Conservation (phyloP, 2,888 invertebrate species). For the Sphaeridia pumilis region DNA sequence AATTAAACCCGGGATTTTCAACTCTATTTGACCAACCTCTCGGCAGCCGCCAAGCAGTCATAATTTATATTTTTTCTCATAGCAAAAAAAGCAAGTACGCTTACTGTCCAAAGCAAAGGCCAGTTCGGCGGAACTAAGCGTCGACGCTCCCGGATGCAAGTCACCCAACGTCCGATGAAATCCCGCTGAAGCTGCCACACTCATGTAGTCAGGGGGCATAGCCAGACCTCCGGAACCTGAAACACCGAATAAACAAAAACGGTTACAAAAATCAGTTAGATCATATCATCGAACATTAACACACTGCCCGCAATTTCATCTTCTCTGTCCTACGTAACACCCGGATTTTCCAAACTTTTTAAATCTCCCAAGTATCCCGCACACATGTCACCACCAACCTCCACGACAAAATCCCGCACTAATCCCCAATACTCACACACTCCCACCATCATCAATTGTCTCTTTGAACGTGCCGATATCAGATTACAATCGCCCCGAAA, state of each 20-base stretch:
- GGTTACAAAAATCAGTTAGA: neutral
- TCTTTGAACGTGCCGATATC: neutral
- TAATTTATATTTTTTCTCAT: neutral
- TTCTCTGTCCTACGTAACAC: too few relatives aligned
- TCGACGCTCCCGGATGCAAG: slow-evolving; percentile 51
- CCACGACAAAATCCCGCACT: too few relatives aligned
- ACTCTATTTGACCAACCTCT: neutral
- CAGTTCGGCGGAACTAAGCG: slow-evolving; percentile 73
- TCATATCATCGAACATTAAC: neutral
- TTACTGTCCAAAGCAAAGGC: slow-evolving; percentile 77
- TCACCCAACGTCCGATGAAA: slow-evolving; percentile 43
- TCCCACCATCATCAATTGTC: neutral
- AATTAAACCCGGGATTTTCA: neutral
- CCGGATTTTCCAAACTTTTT: too few relatives aligned
- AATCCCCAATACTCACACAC: neutral
- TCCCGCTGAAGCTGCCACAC: slow-evolving; percentile 40
- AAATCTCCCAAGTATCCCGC: neutral
- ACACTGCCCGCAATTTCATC: neutral
- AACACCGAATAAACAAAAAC: slow-evolving; percentile 16
- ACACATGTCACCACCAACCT: neutral
- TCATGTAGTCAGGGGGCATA: slow-evolving; percentile 49
- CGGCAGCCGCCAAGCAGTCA: neutral
- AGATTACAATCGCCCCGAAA: neutral
- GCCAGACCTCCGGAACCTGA: slow-evolving; percentile 43
- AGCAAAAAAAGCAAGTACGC: slow-evolving; percentile 37